phyloP scores from a whole-genome alignment of 2,888 invertebrate genomes.

The Leptinotarsa haldemani region DNA sequence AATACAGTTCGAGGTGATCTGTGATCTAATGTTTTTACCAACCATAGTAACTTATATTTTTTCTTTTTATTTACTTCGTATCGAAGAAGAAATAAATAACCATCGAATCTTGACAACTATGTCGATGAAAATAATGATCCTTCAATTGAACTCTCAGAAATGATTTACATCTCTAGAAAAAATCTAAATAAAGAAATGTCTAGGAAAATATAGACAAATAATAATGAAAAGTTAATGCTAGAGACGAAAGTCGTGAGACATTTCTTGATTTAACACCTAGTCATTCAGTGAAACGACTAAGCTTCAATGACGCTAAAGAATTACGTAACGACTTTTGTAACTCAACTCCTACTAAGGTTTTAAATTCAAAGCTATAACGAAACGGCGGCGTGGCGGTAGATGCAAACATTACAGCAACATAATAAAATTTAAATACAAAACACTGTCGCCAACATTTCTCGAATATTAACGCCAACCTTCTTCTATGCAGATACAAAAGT shows the following conservation, averaged over 20 bases:
- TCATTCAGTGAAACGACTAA: background rate
- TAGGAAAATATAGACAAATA: too few species aligned
- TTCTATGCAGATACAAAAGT: constrained; percentile 2
- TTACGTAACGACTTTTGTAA: constrained; percentile 20
- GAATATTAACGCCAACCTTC: background rate
- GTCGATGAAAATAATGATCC: too few species aligned
- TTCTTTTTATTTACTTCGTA: too few species aligned
- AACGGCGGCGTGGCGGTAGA: background rate
- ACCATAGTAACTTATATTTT: too few species aligned
- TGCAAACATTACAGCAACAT: constrained; percentile 1
- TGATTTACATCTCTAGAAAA: too few species aligned
- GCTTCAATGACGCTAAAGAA: constrained; percentile 1
- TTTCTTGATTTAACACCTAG: background rate
- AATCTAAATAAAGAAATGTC: too few species aligned
- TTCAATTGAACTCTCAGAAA: too few species aligned
- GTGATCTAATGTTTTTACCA: too few species aligned
- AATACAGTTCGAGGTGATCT: too few species aligned
- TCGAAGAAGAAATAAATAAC: too few species aligned
- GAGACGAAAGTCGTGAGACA: background rate
- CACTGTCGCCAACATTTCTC: constrained; percentile 9
- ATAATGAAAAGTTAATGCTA: background rate
- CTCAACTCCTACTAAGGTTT: constrained; percentile 21
- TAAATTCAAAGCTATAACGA: constrained; percentile 10
- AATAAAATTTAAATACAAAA: constrained; percentile 7
- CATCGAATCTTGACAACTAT: too few species aligned